phyloP scores from a whole-genome alignment of 1,140 invertebrate species.

The Aradophagus sp. region DNA sequence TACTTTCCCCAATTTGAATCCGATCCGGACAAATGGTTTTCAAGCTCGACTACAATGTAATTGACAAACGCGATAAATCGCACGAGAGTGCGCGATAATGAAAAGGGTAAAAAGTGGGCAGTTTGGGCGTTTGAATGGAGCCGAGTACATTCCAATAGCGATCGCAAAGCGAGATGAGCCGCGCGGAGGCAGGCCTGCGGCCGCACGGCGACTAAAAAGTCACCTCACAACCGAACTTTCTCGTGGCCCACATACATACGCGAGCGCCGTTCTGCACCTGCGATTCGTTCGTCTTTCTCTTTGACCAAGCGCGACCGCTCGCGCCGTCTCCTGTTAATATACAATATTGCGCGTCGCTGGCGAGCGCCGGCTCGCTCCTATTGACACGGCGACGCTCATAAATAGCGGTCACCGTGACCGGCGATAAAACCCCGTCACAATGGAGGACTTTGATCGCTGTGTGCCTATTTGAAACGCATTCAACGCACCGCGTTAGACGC shows the following conservation, averaged over 20 bases:
- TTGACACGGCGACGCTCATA: too few relatives aligned
- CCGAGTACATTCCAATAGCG: conserved; percentile 36
- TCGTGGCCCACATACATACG: conserved; percentile 68
- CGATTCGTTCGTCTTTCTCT: conserved; percentile 53
- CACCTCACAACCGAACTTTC: conserved; percentile 64
- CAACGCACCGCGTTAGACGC: too few relatives aligned
- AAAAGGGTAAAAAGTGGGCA: conserved; percentile 44
- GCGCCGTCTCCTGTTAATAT: conserved; percentile 33
- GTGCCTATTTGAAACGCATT: too few relatives aligned
- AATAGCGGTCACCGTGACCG: too few relatives aligned
- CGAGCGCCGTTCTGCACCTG: conserved; percentile 53
- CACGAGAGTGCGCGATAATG: too few relatives aligned
- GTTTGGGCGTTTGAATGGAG: conserved; percentile 35
- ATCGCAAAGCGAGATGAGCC: conserved; percentile 48
- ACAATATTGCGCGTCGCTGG: conserved; percentile 1
- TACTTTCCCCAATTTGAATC: too few relatives aligned
- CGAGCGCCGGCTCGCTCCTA: too few relatives aligned
- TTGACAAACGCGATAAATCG: too few relatives aligned
- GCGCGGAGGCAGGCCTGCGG: conserved; percentile 27
- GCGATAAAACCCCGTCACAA: too few relatives aligned
- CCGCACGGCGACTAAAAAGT: conserved; percentile 55
- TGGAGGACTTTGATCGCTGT: too few relatives aligned
- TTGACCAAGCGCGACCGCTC: conserved; percentile 28
- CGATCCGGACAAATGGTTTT: too few relatives aligned
- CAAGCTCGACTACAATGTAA: too few relatives aligned